Conservation (phyloP, 2,113 vertebrate species). For the Sterrhoptilus dennistouni region DNA sequence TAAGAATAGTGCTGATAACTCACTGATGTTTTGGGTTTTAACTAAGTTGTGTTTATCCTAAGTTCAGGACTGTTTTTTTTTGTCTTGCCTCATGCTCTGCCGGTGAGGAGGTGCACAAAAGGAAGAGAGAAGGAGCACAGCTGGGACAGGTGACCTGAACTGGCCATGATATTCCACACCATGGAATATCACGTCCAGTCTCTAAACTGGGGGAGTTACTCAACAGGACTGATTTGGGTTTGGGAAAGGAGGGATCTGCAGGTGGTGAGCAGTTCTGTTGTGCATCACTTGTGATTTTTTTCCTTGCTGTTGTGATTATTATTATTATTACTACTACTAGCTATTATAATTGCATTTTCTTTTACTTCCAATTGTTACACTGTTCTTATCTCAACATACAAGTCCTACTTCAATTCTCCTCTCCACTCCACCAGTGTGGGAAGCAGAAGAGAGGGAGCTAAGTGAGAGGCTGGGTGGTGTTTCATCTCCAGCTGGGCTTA, state of each 20-base stretch:
- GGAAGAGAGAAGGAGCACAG: background rate
- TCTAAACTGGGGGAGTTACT: background rate
- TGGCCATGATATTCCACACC: background rate
- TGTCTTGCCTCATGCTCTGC: background rate
- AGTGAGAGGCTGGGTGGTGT: background rate
- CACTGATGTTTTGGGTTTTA: background rate
- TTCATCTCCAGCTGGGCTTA: background rate
- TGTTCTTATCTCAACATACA: background rate
- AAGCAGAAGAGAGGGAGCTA: background rate
- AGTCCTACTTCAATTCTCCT: background rate
- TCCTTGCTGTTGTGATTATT: background rate
- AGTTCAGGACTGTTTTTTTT: background rate
- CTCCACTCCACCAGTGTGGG: background rate
- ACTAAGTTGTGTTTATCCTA: background rate
- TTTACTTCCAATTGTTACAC: background rate
- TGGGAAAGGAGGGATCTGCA: background rate
- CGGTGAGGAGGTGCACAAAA: background rate
- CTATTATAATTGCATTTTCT: background rate
- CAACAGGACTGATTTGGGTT: background rate
- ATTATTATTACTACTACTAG: fast-evolving
- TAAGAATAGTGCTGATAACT: background rate
- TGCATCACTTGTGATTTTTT: background rate
- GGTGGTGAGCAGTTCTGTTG: background rate
- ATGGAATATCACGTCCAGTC: background rate
- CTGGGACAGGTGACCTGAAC: background rate